These are phyloP conservation scores for Heliconius sara DNA, from an alignment of 2,888 invertebrate genomes.

Conservation along the genomic window DNA sequence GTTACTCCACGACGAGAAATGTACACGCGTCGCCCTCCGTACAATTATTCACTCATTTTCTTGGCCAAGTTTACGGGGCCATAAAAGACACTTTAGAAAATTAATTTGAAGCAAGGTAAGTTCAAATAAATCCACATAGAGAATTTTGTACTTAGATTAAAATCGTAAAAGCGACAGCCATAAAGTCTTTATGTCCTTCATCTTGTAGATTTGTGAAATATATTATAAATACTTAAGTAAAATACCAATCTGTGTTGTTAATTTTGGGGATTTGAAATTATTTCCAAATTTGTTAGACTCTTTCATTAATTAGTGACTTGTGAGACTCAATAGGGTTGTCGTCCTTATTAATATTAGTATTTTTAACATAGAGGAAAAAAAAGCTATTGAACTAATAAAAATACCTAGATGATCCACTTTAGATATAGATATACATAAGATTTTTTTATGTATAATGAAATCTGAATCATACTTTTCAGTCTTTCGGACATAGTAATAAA, in stretches of 20 bases:
- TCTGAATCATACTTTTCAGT: too few relatives aligned
- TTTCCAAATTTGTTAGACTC: neutral
- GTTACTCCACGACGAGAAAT: neutral
- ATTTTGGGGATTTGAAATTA: constrained; percentile 4
- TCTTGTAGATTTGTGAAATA: constrained; percentile 37
- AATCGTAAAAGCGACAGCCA: constrained; percentile 62
- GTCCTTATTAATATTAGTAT: neutral
- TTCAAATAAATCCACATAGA: constrained; percentile 48
- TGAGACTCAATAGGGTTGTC: neutral
- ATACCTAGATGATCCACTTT: too few relatives aligned
- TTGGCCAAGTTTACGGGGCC: constrained; percentile 52
- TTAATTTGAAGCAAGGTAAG: constrained; percentile 60
- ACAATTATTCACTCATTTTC: constrained; percentile 48
- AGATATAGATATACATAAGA: too few relatives aligned
- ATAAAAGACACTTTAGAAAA: constrained; percentile 69
- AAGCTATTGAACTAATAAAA: too few relatives aligned
- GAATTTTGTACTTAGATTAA: constrained; percentile 68
- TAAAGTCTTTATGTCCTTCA: constrained; percentile 62
- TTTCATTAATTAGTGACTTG: neutral
- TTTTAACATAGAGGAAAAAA: neutral
- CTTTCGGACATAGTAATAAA: too few relatives aligned
- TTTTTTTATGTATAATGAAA: too few relatives aligned
- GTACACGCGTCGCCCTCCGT: constrained; percentile 35
- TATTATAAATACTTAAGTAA: neutral
- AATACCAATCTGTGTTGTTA: neutral